These are phyloP conservation scores for Oedothorax gibbosus DNA, from an alignment of 1,140 invertebrate species.

Conservation along the genomic window DNA sequence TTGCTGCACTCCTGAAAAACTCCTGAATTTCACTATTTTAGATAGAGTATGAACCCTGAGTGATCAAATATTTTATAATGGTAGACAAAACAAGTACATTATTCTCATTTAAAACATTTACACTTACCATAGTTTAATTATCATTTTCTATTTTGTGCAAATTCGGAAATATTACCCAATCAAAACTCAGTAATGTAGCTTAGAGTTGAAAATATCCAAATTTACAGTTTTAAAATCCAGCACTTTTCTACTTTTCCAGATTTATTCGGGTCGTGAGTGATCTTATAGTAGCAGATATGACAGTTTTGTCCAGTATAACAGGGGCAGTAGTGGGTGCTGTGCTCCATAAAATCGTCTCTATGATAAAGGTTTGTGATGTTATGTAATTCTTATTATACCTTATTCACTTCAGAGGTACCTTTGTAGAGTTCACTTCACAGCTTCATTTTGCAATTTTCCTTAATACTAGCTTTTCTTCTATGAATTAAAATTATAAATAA, in stretches of 20 bases:
- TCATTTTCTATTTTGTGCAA: neutral
- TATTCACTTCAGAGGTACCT: no score
- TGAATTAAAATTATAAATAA: no score
- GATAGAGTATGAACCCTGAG: no score
- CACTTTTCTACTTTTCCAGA: neutral
- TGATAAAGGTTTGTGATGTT: constrained; percentile 41
- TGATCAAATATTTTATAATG: no score
- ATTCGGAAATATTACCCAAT: neutral
- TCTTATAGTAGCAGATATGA: constrained; percentile 29
- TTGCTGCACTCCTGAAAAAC: no score
- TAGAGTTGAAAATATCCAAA: neutral
- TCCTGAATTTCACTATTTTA: no score
- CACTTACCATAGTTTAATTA: neutral
- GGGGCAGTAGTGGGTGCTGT: constrained; percentile 41
- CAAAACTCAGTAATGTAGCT: neutral
- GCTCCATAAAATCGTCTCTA: constrained; percentile 17
- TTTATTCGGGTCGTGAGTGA: constrained; percentile 17
- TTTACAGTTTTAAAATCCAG: neutral
- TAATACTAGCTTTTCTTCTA: no score
- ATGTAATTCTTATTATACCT: neutral
- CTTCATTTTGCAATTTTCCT: no score
- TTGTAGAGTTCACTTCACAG: no score
- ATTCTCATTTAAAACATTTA: neutral
- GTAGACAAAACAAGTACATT: no score
- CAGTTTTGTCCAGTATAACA: constrained; percentile 15